Evolutionary conservation across 2,797 vertebrate species (phyloP).

Genomic region (Zalophus californianus): DNA sequence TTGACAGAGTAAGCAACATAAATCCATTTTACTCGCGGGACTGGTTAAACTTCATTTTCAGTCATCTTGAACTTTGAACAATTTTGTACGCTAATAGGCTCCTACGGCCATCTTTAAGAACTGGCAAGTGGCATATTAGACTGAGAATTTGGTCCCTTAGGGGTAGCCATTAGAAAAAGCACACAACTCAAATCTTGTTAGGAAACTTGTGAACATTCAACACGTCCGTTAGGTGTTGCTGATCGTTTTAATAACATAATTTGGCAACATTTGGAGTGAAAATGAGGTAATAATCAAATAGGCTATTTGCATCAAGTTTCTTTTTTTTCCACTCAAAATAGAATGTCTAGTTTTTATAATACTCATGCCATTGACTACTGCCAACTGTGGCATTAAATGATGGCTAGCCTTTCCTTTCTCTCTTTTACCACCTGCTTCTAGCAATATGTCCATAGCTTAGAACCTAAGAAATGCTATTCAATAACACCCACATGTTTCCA

Average conservation of each 20-base stretch:
- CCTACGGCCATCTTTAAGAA: conserved; percentile 44
- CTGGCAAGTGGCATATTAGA: conserved; percentile 32
- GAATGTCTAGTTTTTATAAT: conserved; percentile 72
- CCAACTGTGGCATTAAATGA: conserved; percentile 83
- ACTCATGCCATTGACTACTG: conserved; percentile 71
- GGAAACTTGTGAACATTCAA: conserved; percentile 76
- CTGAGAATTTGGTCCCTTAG: not conserved
- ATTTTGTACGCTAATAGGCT: conserved; percentile 22
- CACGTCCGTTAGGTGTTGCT: conserved; percentile 81
- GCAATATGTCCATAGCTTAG: conserved; percentile 54
- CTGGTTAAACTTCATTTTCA: conserved; percentile 50
- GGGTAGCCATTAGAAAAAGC: conserved; percentile 60
- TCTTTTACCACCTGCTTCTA: conserved; percentile 61
- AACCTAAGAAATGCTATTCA: conserved; percentile 71
- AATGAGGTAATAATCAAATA: conserved; percentile 86
- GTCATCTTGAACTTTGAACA: conserved; percentile 48
- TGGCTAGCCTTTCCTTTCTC: conserved; percentile 75
- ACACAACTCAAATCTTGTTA: conserved; percentile 73
- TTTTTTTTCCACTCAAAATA: conserved; percentile 82
- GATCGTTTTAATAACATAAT: conserved; percentile 68
- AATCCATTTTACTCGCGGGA: conserved; percentile 48
- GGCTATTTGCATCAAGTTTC: conserved; percentile 72
- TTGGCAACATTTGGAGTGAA: conserved; percentile 83
- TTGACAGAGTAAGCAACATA: conserved; percentile 53
- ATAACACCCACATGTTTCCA: conserved; percentile 57